A percentile compares a stretch with the other conserved stretches of the same genome.
phyloP scores from a whole-genome alignment of 2,113 vertebrate genomes.

The Callocephalon fimbriatum region DNA sequence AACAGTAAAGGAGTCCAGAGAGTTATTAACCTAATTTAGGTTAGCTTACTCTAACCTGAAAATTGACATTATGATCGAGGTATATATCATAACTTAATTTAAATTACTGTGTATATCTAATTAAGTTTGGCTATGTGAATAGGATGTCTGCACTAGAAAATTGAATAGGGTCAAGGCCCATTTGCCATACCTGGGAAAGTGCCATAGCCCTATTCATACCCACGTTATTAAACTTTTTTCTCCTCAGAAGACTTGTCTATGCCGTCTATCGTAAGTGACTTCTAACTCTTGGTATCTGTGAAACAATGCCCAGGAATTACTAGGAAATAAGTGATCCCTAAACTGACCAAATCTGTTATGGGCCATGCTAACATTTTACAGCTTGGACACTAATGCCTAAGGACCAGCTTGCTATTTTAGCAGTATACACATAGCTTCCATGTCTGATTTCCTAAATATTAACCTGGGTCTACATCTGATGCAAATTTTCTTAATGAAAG shows the following conservation, averaged over 20 bases:
- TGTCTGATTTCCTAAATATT: neutral
- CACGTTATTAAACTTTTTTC: neutral
- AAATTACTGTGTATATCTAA: neutral
- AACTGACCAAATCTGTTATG: neutral
- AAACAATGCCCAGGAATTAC: neutral
- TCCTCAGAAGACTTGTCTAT: neutral
- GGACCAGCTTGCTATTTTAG: neutral
- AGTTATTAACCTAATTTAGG: neutral
- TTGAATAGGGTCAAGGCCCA: neutral
- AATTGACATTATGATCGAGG: neutral
- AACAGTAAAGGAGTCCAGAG: neutral
- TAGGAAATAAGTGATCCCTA: neutral
- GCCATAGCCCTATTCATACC: rapidly evolving
- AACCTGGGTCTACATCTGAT: neutral
- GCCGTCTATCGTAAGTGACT: neutral
- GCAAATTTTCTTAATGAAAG: neutral
- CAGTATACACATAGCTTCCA: neutral
- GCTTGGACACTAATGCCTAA: neutral
- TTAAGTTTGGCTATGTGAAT: neutral
- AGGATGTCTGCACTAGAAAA: neutral
- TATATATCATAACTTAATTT: neutral
- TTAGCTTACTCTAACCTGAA: neutral
- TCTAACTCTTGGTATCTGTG: neutral
- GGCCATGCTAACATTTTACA: neutral
- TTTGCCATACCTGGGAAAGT: neutral